Evolutionary conservation across 2,113 vertebrate species (phyloP), one percentile per base, ranked within the genome.

Genomic region (Cairina moschata): DNA sequence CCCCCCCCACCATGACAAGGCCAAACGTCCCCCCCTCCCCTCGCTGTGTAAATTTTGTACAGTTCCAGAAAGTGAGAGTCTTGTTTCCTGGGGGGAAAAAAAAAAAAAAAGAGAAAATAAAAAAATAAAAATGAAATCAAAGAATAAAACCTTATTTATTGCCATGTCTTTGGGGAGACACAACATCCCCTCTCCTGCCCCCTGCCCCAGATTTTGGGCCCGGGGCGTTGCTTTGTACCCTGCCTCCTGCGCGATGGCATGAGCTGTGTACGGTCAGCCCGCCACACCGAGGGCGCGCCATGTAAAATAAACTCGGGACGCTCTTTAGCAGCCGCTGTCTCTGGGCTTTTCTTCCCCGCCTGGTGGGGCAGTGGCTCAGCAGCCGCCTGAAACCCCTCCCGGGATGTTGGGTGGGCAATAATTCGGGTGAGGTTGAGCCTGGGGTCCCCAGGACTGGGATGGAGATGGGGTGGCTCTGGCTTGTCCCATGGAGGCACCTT

Each of bases 11-110:
- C 46, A 75, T 0, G 1, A 25, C 80, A 91, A 85, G 71, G 88
- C 81, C 71, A 73, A 90, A 79, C 0, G 6, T 54, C 69, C 34
- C 56, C 46, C 67, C 31, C 40, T 83, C 83, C 93, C 93, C 83
- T 96, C 1, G 15, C 87, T 40, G 82, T 99, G 99, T 99, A 99
- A 97, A 99, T 99, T 98, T 99, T 99, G 99, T 99, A 99, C 98
- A 99, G 99, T 99, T 98, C 97, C 98, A 98, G 75, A 98, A 98
- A 98, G 97, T 96, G 93, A 97, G 44, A 96, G 98, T 99, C 98
- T 98, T 97, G 96, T 98, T 98, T 99, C 98, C 98, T 98, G 98
- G 98, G 23, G 76, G 88, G 95, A 63, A n/a, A 69, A 40, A 40
- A 40, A 21, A 78, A 89, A 95, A 62, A n/a, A 71, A 20, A 32